These are phyloP conservation scores for Episyrphus balteatus DNA, from an alignment of 1,140 invertebrate genomes.

Conservation along the genomic window DNA sequence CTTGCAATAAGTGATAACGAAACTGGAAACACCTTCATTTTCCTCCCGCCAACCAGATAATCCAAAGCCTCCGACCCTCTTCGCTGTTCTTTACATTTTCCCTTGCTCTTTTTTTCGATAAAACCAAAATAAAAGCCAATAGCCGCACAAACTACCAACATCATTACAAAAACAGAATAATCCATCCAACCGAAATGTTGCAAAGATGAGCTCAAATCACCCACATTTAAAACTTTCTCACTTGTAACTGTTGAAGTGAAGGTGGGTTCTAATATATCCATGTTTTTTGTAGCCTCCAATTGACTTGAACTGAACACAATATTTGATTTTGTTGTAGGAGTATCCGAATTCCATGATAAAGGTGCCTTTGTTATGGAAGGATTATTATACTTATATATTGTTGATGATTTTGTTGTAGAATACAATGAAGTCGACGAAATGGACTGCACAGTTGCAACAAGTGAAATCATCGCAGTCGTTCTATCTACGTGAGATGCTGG, in stretches of 20 bases:
- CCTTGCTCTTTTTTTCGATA: conserved; percentile 42
- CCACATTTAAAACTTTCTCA: conserved; percentile 22
- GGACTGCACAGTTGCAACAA: too few species aligned
- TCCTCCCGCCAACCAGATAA: conserved; percentile 73
- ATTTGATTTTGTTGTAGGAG: conserved; percentile 67
- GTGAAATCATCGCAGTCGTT: too few species aligned
- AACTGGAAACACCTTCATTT: conserved; percentile 70
- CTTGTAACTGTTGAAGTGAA: conserved; percentile 21
- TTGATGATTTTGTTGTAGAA: too few species aligned
- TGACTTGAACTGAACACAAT: too few species aligned
- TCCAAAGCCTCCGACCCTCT: conserved; percentile 41
- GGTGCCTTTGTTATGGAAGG: too few species aligned
- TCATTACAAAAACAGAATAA: conserved; percentile 57
- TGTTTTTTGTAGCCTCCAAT: too few species aligned
- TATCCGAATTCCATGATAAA: too few species aligned
- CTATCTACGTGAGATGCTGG: too few species aligned
- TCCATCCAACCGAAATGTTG: conserved; percentile 53
- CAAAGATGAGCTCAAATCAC: conserved; percentile 41
- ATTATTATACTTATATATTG: too few species aligned
- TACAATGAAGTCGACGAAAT: too few species aligned
- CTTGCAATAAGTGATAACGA: conserved; percentile 71
- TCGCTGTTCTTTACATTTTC: conserved; percentile 38
- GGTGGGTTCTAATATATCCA: too few species aligned
- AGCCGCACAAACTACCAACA: conserved; percentile 55
- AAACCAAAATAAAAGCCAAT: conserved; percentile 62